Percentiles rank a stretch among this genome's conserved stretches.
Conservation (phyloP, 2,797 vertebrate species). For the Gephyroberyx darwinii region DNA sequence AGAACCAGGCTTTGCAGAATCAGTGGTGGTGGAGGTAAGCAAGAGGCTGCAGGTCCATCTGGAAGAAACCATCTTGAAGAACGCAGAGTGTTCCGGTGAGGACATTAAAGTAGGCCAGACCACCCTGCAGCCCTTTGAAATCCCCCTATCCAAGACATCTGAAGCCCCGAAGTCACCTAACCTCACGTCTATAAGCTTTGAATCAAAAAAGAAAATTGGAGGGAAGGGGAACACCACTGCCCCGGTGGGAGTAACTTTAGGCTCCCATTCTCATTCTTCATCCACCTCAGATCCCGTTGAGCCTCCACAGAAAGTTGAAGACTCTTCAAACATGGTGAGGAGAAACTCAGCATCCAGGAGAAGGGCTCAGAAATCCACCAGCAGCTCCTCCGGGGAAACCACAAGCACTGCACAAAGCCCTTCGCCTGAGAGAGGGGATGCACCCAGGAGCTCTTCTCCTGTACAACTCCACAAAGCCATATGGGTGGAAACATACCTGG, state of each 20-base stretch:
- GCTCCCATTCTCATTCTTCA: slow-evolving; percentile 41
- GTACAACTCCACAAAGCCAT: slow-evolving; percentile 73
- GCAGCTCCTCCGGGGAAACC: slow-evolving; percentile 40
- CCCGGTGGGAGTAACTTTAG: slow-evolving; percentile 67
- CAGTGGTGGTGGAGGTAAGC: slow-evolving; percentile 73
- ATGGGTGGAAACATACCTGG: slow-evolving; percentile 81
- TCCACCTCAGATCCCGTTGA: slow-evolving; percentile 41
- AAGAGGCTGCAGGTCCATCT: slow-evolving; percentile 75
- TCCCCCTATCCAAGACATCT: slow-evolving; percentile 20
- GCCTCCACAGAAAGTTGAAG: slow-evolving; percentile 13
- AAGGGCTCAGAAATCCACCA: slow-evolving; percentile 33
- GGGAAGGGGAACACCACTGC: slow-evolving; percentile 58
- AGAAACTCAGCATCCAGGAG: slow-evolving; percentile 42
- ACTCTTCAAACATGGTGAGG: slow-evolving; percentile 23
- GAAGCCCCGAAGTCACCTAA: slow-evolving; percentile 58
- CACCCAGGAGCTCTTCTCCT: slow-evolving; percentile 55
- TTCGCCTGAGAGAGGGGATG: slow-evolving; percentile 45
- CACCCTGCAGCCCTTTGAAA: slow-evolving; percentile 24
- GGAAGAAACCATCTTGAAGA: slow-evolving; percentile 57
- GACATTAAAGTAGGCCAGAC: slow-evolving; percentile 1
- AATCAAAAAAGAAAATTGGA: slow-evolving; percentile 64
- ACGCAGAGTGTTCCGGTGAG: neutral
- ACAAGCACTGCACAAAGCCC: neutral
- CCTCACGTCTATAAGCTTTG: slow-evolving; percentile 61
- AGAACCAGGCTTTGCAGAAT: slow-evolving; percentile 56